These are phyloP conservation scores for Dicrurus megarhynchus DNA, from an alignment of 2,113 vertebrate species.

Conservation along the genomic window DNA sequence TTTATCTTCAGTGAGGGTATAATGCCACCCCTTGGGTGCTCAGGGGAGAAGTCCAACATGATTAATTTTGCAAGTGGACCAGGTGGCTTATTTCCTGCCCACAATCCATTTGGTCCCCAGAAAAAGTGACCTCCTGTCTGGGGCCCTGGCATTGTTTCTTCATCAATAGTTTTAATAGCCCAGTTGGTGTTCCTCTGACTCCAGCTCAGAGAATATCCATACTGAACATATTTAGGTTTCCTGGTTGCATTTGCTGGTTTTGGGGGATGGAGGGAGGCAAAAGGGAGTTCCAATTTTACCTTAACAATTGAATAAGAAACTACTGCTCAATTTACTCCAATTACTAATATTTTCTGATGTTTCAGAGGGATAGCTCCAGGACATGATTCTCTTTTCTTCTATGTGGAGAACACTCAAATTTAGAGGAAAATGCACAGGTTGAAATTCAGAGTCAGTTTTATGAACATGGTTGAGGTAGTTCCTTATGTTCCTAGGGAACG, in stretches of 20 bases:
- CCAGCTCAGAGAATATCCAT: background rate
- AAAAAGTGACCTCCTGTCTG: background rate
- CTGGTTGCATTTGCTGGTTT: background rate
- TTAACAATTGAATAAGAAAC: background rate
- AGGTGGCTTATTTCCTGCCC: background rate
- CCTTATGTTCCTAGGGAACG: background rate
- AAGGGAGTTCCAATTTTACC: background rate
- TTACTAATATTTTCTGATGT: background rate
- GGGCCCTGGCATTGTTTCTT: background rate
- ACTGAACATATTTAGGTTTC: background rate
- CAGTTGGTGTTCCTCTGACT: background rate
- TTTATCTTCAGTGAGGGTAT: background rate
- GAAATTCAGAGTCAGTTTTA: background rate
- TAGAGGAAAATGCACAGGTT: background rate
- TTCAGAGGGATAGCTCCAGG: background rate
- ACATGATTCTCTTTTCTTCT: background rate
- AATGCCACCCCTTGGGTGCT: fast-evolving
- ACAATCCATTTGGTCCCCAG: background rate
- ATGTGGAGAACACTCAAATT: background rate
- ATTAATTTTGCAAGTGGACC: background rate
- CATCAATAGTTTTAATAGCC: background rate
- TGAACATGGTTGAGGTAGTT: background rate
- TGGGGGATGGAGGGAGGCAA: background rate
- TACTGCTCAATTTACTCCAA: background rate
- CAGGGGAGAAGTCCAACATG: background rate